Percentiles rank a stretch among this genome's conserved stretches.
phyloP scores from a whole-genome alignment of 2,797 vertebrate genomes.

The Anolis apletophallus region DNA sequence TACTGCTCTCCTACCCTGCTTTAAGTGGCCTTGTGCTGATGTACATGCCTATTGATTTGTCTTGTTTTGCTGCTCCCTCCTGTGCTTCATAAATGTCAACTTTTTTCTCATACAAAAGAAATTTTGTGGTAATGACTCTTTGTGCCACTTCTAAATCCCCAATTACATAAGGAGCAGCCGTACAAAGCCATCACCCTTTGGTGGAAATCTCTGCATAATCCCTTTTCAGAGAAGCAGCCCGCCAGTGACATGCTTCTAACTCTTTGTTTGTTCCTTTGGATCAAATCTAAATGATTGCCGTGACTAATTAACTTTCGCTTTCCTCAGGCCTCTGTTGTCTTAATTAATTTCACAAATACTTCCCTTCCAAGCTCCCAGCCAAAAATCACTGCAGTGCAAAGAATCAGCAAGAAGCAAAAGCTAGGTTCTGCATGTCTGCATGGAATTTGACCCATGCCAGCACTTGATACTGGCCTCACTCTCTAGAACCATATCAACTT shows the following conservation, averaged over 20 bases:
- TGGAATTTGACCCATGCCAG: accelerated
- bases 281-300: constrained; percentile 81
- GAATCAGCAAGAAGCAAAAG: not conserved
- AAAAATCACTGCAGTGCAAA: constrained; percentile 59
- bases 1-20: accelerated
- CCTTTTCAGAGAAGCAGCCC: constrained; percentile 76
- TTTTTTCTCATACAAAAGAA: constrained; percentile 71
- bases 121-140: constrained; percentile 78
- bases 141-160: constrained; percentile 78
- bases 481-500: accelerated
- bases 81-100: constrained; percentile 71
- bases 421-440: accelerated
- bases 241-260: constrained; percentile 76
- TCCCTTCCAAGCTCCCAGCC: constrained; percentile 64
- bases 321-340: constrained; percentile 80
- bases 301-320: constrained; percentile 81
- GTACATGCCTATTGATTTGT: not conserved
- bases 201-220: constrained; percentile 78
- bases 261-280: constrained; percentile 80
- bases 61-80: constrained; percentile 65
- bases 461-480: accelerated
- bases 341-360: constrained; percentile 79
- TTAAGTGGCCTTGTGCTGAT: constrained; percentile 41
- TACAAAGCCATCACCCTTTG: constrained; percentile 77
- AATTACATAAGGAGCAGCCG: constrained; percentile 78